A percentile compares a stretch with the other conserved stretches of the same genome.
Conservation (phyloP, 2,113 vertebrate species). For the Mastomys natalensis region DNA sequence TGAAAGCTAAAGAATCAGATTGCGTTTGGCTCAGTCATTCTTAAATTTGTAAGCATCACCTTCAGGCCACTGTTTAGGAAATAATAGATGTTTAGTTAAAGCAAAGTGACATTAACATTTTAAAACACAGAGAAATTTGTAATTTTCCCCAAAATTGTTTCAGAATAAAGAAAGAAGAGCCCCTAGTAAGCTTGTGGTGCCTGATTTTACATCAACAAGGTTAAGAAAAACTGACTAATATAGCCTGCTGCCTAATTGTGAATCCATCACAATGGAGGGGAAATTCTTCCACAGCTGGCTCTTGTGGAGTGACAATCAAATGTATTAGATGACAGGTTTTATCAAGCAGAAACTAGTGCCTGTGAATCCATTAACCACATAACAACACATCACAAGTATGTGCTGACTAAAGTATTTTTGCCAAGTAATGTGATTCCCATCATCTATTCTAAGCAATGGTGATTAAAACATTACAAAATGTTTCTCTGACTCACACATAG, state of each 20-base stretch:
- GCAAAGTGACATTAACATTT: background rate
- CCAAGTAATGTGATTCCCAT: background rate
- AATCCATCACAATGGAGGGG: background rate
- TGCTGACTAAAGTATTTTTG: background rate
- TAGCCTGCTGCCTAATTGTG: background rate
- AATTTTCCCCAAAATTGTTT: background rate
- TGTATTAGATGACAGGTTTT: background rate
- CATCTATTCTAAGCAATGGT: background rate
- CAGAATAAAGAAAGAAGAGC: background rate
- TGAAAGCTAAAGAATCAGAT: background rate
- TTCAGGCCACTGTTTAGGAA: background rate
- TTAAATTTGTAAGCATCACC: background rate
- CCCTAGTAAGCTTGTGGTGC: background rate
- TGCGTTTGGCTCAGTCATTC: background rate
- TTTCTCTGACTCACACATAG: background rate
- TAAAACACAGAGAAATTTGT: background rate
- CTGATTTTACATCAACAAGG: background rate
- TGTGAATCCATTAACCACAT: background rate
- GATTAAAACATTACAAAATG: background rate
- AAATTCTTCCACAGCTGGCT: background rate
- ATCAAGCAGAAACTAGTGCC: background rate
- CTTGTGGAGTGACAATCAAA: background rate
- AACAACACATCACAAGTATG: background rate
- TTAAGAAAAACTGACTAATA: background rate
- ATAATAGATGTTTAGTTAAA: background rate